Conservation (phyloP, 1,140 invertebrate species). For the Apis cerana region DNA sequence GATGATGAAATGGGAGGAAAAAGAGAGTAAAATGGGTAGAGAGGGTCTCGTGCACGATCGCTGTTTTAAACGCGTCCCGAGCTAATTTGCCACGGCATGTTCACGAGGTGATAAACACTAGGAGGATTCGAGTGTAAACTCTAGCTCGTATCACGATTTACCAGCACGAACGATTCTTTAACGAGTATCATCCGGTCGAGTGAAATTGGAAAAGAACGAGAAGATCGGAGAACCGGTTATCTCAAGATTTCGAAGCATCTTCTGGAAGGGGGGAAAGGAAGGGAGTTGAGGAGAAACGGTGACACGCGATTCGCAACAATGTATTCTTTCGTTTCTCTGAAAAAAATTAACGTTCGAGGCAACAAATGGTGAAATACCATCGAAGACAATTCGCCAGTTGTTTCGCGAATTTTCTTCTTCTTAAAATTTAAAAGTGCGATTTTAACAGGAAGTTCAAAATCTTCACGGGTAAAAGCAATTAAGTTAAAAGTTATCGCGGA, state of each 20-base stretch:
- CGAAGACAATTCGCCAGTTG: too few relatives aligned
- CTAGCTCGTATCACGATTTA: conserved; percentile 25
- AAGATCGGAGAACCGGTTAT: conserved; percentile 41
- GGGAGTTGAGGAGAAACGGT: not conserved
- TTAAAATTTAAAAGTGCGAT: too few relatives aligned
- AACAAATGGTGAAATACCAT: not conserved
- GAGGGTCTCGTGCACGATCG: conserved; percentile 30
- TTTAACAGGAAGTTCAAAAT: too few relatives aligned
- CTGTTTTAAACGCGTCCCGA: conserved; percentile 68
- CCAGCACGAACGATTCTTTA: conserved; percentile 55
- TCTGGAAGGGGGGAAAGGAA: not conserved
- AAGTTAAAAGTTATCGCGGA: conserved; percentile 31
- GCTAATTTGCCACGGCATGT: conserved; percentile 75
- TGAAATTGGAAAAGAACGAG: conserved; percentile 47
- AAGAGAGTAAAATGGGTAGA: not conserved
- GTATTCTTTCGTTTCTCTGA: not conserved
- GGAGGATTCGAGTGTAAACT: conserved; percentile 51
- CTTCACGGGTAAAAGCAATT: not conserved
- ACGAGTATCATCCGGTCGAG: conserved; percentile 45
- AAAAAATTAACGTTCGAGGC: not conserved
- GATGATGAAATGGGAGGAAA: not conserved
- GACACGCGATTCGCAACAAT: conserved; percentile 34
- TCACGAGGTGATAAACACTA: conserved; percentile 76
- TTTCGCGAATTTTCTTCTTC: too few relatives aligned
- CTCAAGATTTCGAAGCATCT: conserved; percentile 21